phyloP scores from a whole-genome alignment of 2,888 invertebrate genomes.

The Meliscaeva auricollis region DNA sequence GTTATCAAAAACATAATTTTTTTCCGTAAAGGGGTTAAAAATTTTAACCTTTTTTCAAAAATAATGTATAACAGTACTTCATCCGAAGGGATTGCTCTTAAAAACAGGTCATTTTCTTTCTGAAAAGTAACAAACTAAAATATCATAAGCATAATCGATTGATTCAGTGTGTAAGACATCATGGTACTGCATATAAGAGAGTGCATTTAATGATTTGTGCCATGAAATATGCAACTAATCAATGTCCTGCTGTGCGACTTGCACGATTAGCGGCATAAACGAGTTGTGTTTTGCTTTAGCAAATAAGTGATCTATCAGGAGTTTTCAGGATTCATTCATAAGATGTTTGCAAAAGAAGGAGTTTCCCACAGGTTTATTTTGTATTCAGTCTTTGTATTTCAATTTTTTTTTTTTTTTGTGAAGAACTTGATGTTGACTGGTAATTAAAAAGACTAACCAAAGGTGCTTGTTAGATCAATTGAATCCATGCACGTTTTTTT shows the following conservation, averaged over 20 bases:
- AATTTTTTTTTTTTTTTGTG: background rate
- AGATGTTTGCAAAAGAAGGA: background rate
- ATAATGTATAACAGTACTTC: no score
- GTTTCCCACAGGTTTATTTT: slow-evolving; percentile 16
- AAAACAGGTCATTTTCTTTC: no score
- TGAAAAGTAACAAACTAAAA: no score
- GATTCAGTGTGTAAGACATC: background rate
- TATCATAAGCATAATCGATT: background rate
- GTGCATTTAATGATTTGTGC: slow-evolving; percentile 26
- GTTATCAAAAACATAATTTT: no score
- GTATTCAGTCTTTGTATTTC: background rate
- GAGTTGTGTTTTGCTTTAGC: slow-evolving; percentile 37
- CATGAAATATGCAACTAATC: slow-evolving; percentile 68
- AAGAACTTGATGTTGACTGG: slow-evolving; percentile 17
- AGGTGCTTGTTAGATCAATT: slow-evolving; percentile 6
- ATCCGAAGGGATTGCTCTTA: no score
- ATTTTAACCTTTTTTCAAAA: no score
- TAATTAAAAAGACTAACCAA: slow-evolving; percentile 28
- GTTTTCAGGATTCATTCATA: slow-evolving; percentile 38
- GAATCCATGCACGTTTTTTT: slow-evolving; percentile 13
- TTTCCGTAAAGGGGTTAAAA: no score
- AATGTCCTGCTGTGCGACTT: slow-evolving; percentile 70
- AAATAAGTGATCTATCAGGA: slow-evolving; percentile 53
- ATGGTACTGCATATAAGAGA: background rate
- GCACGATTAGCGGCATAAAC: slow-evolving; percentile 68